phyloP scores from a whole-genome alignment of 2,113 vertebrate genomes.

The Capricornis sumatraensis region DNA sequence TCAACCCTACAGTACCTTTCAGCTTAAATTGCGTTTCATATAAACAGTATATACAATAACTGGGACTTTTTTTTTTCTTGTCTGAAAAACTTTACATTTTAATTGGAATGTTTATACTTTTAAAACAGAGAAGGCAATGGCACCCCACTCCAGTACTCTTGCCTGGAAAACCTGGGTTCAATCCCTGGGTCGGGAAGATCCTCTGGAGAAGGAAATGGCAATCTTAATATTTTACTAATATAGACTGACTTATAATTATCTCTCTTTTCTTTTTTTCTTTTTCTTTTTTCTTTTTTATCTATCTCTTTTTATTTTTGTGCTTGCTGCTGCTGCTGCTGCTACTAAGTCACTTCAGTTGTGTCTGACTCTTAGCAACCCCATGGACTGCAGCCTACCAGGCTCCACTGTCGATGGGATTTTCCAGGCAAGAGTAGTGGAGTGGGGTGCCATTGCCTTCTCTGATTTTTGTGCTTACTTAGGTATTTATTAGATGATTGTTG shows the following conservation, averaged over 20 bases:
- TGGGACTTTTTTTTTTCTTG: not conserved
- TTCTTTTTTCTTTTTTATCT: not conserved
- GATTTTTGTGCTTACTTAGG: not conserved
- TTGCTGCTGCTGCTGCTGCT: not conserved
- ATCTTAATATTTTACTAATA: not conserved
- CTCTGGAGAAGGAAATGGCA: too few relatives aligned
- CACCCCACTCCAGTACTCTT: too few relatives aligned
- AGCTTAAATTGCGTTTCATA: not conserved
- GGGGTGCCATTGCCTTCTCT: too few relatives aligned
- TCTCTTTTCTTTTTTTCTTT: not conserved
- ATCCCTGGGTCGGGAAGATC: too few relatives aligned
- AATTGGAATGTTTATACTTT: not conserved
- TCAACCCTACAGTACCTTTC: not conserved
- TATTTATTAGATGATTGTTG: not conserved
- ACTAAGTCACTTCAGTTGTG: too few relatives aligned
- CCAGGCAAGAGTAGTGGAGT: too few relatives aligned
- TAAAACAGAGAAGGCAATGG: not conserved
- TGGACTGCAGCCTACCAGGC: too few relatives aligned
- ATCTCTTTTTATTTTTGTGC: not conserved
- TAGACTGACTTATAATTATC: not conserved
- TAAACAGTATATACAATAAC: not conserved
- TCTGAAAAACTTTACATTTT: not conserved
- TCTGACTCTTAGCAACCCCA: too few relatives aligned
- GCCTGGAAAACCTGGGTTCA: too few relatives aligned
- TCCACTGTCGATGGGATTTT: too few relatives aligned